These are phyloP conservation scores for Phainopepla nitens DNA, from an alignment of 2,113 vertebrate genomes.

Conservation along the genomic window DNA sequence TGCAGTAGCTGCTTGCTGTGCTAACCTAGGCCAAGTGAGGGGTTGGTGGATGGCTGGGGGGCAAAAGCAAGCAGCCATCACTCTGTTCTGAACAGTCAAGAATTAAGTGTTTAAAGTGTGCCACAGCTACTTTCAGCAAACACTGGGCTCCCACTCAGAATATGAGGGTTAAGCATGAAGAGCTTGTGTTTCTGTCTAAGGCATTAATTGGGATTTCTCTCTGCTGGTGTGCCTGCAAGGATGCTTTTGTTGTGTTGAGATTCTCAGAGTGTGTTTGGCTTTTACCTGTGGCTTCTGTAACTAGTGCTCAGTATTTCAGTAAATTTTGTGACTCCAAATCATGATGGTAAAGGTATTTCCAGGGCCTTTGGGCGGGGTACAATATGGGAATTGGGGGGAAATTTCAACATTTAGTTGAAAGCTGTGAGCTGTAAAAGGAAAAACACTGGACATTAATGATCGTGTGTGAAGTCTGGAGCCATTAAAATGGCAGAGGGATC, in stretches of 20 bases:
- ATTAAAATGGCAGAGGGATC: not conserved
- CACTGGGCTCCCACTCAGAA: not conserved
- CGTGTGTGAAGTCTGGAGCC: not conserved
- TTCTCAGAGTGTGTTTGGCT: not conserved
- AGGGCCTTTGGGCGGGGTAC: not conserved
- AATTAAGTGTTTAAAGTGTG: not conserved
- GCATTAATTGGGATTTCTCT: constrained; percentile 11
- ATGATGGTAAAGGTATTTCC: not conserved
- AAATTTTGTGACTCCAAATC: not conserved
- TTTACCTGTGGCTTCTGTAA: not conserved
- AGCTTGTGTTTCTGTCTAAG: not conserved
- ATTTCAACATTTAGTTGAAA: not conserved
- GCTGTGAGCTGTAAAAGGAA: not conserved
- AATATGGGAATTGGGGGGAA: accelerated
- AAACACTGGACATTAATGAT: not conserved
- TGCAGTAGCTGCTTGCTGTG: not conserved
- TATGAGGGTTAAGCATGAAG: not conserved
- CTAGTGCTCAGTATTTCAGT: not conserved
- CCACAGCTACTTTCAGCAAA: not conserved
- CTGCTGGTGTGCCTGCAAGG: not conserved
- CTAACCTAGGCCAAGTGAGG: not conserved
- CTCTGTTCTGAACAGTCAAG: not conserved
- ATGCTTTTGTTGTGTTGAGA: not conserved
- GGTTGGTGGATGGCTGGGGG: not conserved
- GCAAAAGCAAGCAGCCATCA: not conserved